phyloP scores from a whole-genome alignment of 1,140 invertebrate species.

The Galleria mellonella region DNA sequence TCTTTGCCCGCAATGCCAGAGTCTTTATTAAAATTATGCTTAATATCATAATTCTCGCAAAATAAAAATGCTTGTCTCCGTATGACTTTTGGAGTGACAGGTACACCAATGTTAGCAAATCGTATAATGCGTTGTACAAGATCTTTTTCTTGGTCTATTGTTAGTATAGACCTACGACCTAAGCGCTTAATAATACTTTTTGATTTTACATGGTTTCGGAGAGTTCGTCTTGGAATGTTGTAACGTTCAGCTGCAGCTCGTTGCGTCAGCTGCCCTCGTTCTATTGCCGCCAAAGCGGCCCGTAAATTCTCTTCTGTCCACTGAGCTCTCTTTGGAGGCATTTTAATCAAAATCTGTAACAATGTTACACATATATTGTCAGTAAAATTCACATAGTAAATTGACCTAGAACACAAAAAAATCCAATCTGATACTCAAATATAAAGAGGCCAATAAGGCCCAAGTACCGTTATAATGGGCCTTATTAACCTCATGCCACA shows the following conservation, averaged over 20 bases:
- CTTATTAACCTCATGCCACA: not conserved
- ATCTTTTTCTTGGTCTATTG: constrained; percentile 19
- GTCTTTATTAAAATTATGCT: constrained; percentile 23
- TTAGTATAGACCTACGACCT: constrained; percentile 8
- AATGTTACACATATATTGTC: constrained; percentile 6
- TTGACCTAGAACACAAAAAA: constrained; percentile 5
- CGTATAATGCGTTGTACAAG: constrained; percentile 17
- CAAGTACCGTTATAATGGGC: not conserved
- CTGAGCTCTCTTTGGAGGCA: not conserved
- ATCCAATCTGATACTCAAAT: too few species aligned
- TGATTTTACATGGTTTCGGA: not conserved
- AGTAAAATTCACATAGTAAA: constrained; percentile 4
- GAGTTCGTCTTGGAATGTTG: constrained; percentile 1
- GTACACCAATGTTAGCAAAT: constrained; percentile 18
- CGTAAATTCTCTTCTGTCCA: not conserved
- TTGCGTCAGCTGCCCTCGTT: not conserved
- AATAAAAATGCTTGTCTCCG: constrained; percentile 17
- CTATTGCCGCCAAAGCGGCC: constrained; percentile 1
- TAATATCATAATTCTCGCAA: constrained; percentile 21
- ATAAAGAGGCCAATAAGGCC: too few species aligned
- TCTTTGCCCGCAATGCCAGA: constrained; percentile 20
- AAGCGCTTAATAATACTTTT: not conserved
- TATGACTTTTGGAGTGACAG: constrained; percentile 20
- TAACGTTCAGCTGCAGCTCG: not conserved
- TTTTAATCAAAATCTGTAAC: constrained; percentile 8